Base-by-base conservation (phyloP, 1,140 invertebrate species). In the Solenopsis invicta region DNA sequence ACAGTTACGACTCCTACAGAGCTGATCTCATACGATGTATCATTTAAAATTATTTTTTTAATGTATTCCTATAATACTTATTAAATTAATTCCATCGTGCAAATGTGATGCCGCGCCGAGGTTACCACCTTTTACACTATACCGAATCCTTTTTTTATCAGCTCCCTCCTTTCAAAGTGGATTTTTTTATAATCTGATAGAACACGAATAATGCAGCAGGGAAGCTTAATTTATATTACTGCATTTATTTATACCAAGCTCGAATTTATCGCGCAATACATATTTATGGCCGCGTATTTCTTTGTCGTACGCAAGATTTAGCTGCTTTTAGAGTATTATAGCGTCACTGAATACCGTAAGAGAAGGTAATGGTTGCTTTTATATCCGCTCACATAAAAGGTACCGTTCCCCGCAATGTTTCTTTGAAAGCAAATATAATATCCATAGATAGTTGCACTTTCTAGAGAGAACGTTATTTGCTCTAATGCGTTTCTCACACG, bases 341-440 rank as follows among this genome's bases (percentile, higher is more conserved):
- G 59, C 41, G 24, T 66, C 24, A 50, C 41, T 41, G 18, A 78
- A 78, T 50, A 48, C 45, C 34, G 6, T 37, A 29, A 50, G 41
- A 78, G 16, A 64, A 45, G 10, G 6, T 66, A 78, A 78, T 64
- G 41, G 61, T 66, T 29, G 41, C 76, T 66, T 64, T 78, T 78
- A 78, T 45, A 41, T 66, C 24, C 37, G 18, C 8, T 78, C 24
- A 18, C 76, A 66, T 50, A 78, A 78, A 78, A 78, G 24, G 18
- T 76, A 78, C 66, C 59, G 41, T 45, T 66, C 18, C 10, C 9
- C 12, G 41, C 59, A 66, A 78, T 78, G 41, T 66, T 78, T 66
- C 76, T 66, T 78, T 24, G 24, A 66, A 6, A 48, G 21, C 5
- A 18, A 5, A 34, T 50, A 66, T 78, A 21, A 78, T 10, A 37